Evolutionary conservation across 2,888 invertebrate genomes (phyloP).

Genomic region (Nebria salina): DNA sequence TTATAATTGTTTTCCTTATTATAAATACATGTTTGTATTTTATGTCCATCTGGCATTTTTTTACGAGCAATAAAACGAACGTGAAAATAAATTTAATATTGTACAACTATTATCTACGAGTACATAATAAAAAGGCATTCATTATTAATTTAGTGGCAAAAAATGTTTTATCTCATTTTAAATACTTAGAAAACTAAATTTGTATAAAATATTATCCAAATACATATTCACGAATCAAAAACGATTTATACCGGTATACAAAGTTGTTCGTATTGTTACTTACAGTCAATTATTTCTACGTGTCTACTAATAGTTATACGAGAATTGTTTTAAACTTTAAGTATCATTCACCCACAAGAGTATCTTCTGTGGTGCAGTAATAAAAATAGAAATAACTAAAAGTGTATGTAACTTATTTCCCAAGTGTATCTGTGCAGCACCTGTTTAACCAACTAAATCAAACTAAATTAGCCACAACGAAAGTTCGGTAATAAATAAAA

Average conservation of each 20-base stretch:
- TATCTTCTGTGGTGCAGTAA: background rate
- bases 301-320: background rate
- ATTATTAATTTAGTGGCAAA: no score
- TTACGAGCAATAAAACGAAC: no score
- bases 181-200: no score
- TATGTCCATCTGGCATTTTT: no score
- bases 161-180: no score
- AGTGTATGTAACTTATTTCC: background rate
- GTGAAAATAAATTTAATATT: no score
- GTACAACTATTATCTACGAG: no score
- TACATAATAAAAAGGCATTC: no score
- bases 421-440: background rate
- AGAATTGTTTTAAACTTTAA: background rate
- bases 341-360: background rate
- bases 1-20: no score
- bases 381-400: background rate
- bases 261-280: background rate
- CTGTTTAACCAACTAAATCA: background rate
- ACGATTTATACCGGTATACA: background rate
- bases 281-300: background rate
- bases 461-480: background rate
- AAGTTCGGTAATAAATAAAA: background rate
- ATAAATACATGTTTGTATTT: no score
- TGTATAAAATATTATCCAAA: background rate
- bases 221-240: background rate